phyloP scores from a whole-genome alignment of 2,113 vertebrate species.

The Phalacrocorax pelagicus region DNA sequence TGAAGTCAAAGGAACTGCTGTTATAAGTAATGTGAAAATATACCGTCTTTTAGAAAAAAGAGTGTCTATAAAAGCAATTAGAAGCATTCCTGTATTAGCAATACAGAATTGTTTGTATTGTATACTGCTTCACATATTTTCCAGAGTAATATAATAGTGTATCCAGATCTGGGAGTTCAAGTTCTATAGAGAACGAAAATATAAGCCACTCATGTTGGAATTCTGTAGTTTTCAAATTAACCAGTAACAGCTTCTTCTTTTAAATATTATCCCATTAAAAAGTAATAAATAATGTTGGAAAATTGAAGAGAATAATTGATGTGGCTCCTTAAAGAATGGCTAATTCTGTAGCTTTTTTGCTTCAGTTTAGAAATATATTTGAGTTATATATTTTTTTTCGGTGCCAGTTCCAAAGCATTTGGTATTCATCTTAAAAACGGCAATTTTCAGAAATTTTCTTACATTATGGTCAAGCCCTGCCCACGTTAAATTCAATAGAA shows the following conservation, averaged over 20 bases:
- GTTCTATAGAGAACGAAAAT: neutral
- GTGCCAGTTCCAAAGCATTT: neutral
- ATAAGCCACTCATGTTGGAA: neutral
- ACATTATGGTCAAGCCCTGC: neutral
- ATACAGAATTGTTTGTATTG: neutral
- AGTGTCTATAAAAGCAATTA: neutral
- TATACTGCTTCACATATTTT: neutral
- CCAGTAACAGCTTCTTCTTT: neutral
- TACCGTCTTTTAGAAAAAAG: neutral
- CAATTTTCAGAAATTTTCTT: neutral
- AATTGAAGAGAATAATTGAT: neutral
- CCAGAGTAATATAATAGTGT: neutral
- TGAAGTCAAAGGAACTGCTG: neutral
- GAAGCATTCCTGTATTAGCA: neutral
- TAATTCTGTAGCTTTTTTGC: neutral
- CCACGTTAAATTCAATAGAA: neutral
- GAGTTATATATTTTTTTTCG: neutral
- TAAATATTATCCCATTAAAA: neutral
- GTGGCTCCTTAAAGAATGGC: neutral
- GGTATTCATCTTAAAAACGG: neutral
- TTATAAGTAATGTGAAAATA: neutral
- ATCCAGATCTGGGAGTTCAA: neutral
- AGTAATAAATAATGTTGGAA: neutral
- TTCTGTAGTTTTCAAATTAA: neutral
- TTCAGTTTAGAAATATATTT: neutral